Conservation (phyloP, 1,140 invertebrate species). For the Zaprionus africanus region DNA sequence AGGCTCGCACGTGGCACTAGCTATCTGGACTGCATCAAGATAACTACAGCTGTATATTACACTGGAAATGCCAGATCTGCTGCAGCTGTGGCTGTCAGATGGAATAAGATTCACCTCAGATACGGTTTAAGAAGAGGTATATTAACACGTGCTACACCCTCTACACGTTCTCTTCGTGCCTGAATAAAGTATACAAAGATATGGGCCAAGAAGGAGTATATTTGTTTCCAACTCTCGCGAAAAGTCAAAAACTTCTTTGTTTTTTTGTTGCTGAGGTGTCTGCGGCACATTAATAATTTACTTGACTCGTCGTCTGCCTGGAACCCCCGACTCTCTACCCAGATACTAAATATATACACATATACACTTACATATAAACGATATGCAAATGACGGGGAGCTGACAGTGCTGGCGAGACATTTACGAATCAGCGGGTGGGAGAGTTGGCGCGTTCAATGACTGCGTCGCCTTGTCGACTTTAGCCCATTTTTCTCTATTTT, state of each 20-base stretch:
- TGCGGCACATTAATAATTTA: slow-evolving; percentile 50
- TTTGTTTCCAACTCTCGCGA: background rate
- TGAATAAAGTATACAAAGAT: background rate
- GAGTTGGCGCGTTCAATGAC: slow-evolving; percentile 35
- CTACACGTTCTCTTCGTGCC: background rate
- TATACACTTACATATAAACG: background rate
- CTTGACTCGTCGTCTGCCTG: slow-evolving; percentile 26
- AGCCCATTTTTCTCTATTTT: slow-evolving; percentile 22
- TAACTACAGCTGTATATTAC: slow-evolving; percentile 9
- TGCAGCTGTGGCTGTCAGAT: background rate
- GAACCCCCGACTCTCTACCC: background rate
- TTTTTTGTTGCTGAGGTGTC: slow-evolving; percentile 19
- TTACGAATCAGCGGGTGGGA: background rate
- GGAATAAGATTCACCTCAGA: background rate
- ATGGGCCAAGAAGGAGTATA: background rate
- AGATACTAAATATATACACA: slow-evolving; percentile 12
- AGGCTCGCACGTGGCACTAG: slow-evolving; percentile 84
- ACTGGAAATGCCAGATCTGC: background rate
- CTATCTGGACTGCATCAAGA: slow-evolving; percentile 69
- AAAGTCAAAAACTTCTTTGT: slow-evolving; percentile 8
- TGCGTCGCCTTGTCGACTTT: slow-evolving; percentile 37
- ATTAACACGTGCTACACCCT: background rate
- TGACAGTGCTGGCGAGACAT: slow-evolving; percentile 41
- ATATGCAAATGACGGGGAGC: slow-evolving; percentile 22
- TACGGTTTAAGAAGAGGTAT: background rate